These are phyloP conservation scores for Hypomesus transpacificus DNA, from an alignment of 2,113 vertebrate genomes.

Conservation along the genomic window DNA sequence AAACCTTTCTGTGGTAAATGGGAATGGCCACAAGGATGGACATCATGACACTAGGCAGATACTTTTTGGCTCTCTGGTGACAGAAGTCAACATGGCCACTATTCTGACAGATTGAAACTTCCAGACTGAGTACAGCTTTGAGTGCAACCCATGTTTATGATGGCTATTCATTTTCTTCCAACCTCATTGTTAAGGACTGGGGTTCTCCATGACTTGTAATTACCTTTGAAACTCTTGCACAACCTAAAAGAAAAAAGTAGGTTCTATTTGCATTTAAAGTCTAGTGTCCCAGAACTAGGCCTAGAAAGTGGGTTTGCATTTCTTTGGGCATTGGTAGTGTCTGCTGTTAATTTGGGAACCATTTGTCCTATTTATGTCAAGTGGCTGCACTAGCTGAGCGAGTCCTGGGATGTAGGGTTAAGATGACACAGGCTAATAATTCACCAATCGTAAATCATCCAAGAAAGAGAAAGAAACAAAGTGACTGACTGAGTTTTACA, in stretches of 20 bases:
- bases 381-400: neutral
- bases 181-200: too few relatives aligned
- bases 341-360: neutral
- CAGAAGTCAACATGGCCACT: neutral
- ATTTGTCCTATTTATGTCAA: conserved; percentile 2
- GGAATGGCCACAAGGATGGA: too few relatives aligned
- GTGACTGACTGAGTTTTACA: neutral
- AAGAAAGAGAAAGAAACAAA: neutral
- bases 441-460: neutral
- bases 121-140: neutral
- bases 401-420: neutral
- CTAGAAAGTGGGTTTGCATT: too few relatives aligned
- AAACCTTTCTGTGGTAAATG: too few relatives aligned
- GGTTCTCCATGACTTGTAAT: too few relatives aligned
- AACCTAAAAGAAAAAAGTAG: too few relatives aligned
- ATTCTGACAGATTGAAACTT: neutral
- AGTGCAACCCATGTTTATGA: neutral
- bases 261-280: too few relatives aligned
- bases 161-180: neutral
- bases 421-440: conserved; percentile 2
- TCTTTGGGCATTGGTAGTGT: neutral
- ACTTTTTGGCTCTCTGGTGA: neutral
- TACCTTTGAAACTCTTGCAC: too few relatives aligned
- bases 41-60: neutral
- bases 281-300: too few relatives aligned